Base-by-base conservation (phyloP, 37 sponge, comb jelly and placozoan genomes). In the Diacarnus erythraeanus region DNA sequence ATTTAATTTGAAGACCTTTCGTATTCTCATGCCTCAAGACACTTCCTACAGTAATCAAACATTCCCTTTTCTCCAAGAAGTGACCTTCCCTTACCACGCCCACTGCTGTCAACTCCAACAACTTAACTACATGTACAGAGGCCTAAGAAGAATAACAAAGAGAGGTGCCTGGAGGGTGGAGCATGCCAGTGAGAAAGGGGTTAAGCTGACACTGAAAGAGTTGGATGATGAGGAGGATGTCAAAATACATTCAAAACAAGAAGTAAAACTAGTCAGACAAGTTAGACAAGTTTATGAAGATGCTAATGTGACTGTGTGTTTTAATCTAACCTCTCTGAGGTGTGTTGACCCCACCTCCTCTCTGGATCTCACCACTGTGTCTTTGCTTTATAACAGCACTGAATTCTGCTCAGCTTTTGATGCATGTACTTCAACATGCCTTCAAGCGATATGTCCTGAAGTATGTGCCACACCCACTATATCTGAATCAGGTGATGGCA, bases 91-190 rank as follows among this genome's bases (percentile, higher is more conserved):
- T 10, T 89, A 85, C 60, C 81, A 78, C 29, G 74, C 77, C 31
- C 77, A 75, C 65, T 89, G 90, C 71, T 89, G 90, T 37, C 80
- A 74, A 44, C 23, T 79, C 33, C 26, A 44, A 51, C 18, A 2
- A 6, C 59, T 51, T 8, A 37, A 30, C 20, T 6, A 37, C 78
- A 44, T 2, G 34, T 26, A 8, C 9, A 37, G 21, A 42, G 21
- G 26, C 6, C 2, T 64, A 23, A 65, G 6, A 12, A 6, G 51
- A 6, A 47, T 47, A 47, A 6, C 10, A 15, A 47, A 47, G 51
- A 6, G 51, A 15, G 12, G 51, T 47, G 51, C 12, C 12, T 15
- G 12, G 6, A 12, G 51, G 6, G 51, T 12, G 12, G 51, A 47
- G 12, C 51, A 6, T 47, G 51, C 12, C 51, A 47, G 51, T 15